phyloP scores from a whole-genome alignment of 2,797 vertebrate genomes.

The Bucorvus abyssinicus region DNA sequence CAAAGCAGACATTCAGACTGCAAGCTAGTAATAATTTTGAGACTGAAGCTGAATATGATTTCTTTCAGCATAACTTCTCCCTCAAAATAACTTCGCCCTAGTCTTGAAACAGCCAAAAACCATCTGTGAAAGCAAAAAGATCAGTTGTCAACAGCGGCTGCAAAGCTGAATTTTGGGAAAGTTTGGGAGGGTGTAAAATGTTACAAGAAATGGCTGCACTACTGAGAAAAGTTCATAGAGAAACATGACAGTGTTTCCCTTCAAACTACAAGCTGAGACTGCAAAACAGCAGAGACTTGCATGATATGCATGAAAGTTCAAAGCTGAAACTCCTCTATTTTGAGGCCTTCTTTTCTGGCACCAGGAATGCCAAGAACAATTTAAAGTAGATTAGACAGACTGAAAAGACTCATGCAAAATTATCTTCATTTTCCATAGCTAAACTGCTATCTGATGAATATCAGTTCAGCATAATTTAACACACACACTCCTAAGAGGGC shows the following conservation, averaged over 20 bases:
- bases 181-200: not conserved
- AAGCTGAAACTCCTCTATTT: not conserved
- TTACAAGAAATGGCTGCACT: not conserved
- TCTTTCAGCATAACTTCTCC: not conserved
- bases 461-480: not conserved
- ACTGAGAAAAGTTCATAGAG: not conserved
- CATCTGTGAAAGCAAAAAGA: not conserved
- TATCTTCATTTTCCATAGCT: not conserved
- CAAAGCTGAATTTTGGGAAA: not conserved
- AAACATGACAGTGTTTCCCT: not conserved
- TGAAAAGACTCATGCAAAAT: not conserved
- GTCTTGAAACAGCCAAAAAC: not conserved
- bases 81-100: not conserved
- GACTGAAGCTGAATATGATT: not conserved
- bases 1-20: not conserved
- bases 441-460: not conserved
- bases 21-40: not conserved
- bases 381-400: not conserved
- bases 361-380: not conserved
- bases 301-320: rapidly evolving
- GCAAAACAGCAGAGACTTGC: not conserved
- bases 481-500: not conserved
- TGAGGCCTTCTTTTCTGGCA: not conserved
- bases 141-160: not conserved
- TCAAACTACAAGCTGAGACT: not conserved